phyloP scores from a whole-genome alignment of 2,888 invertebrate species.

The Perizoma affinitatum region DNA sequence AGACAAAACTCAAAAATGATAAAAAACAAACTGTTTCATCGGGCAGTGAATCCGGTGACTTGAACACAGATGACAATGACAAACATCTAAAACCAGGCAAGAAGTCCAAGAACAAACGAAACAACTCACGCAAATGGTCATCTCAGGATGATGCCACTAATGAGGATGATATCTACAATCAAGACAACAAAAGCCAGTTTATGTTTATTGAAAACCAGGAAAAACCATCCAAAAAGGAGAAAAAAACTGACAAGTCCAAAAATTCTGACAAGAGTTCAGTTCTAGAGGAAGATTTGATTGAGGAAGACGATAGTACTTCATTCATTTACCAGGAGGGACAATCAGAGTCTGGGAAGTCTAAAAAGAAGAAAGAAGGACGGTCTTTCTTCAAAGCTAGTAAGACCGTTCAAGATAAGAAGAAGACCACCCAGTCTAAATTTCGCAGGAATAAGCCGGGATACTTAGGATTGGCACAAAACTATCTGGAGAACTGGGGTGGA shows the following conservation, averaged over 20 bases:
- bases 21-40: constrained; percentile 76
- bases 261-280: constrained; percentile 53
- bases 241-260: constrained; percentile 65
- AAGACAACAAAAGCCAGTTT: constrained; percentile 72
- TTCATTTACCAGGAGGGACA: constrained; percentile 70
- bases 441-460: constrained; percentile 74
- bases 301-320: constrained; percentile 65
- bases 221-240: constrained; percentile 70
- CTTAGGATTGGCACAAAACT: constrained; percentile 71
- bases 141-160: constrained; percentile 82
- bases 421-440: constrained; percentile 67
- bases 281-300: constrained; percentile 59
- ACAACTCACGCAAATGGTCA: constrained; percentile 84
- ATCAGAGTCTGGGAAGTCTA: constrained; percentile 59
- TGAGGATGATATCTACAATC: constrained; percentile 67
- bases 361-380: constrained; percentile 80
- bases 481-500: constrained; percentile 82
- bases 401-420: constrained; percentile 76
- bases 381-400: constrained; percentile 65
- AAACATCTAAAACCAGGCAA: constrained; percentile 69
- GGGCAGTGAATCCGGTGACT: constrained; percentile 79
- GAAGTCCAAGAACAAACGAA: constrained; percentile 73
- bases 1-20: constrained; percentile 67
- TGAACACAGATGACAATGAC: constrained; percentile 71
- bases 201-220: constrained; percentile 76